phyloP scores from a whole-genome alignment of 2,888 invertebrate species.

The Xestia xanthographa region DNA sequence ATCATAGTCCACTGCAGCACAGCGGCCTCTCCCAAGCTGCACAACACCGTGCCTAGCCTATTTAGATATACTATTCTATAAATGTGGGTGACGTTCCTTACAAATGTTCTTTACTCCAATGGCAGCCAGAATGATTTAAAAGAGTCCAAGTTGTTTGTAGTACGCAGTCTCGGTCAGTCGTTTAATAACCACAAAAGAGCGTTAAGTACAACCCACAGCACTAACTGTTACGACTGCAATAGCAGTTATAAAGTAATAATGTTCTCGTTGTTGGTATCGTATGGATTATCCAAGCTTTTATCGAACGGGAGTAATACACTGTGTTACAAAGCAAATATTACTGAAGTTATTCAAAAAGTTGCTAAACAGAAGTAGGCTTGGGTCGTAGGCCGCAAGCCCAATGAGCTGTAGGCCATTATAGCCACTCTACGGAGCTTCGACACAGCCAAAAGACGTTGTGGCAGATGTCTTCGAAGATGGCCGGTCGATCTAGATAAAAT shows the following conservation, averaged over 20 bases:
- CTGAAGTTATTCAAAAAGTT: background rate
- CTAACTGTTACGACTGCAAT: constrained; percentile 3
- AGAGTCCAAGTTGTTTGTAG: background rate
- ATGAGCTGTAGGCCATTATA: background rate
- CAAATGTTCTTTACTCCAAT: background rate
- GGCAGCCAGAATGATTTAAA: background rate
- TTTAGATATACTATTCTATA: background rate
- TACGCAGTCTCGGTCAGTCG: background rate
- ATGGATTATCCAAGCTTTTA: background rate
- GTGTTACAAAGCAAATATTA: background rate
- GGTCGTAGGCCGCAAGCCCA: rapidly evolving
- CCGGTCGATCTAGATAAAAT: background rate
- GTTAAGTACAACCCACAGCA: background rate
- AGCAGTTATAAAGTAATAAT: background rate
- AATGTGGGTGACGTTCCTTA: background rate
- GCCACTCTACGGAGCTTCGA: background rate
- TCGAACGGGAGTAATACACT: background rate
- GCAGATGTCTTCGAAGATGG: background rate
- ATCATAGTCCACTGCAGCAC: background rate
- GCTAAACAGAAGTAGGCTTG: background rate
- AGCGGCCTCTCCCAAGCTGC: background rate
- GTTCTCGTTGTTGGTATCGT: background rate
- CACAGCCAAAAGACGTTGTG: background rate
- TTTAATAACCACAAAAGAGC: background rate
- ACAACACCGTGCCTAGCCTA: background rate